A percentile compares a stretch with the other conserved stretches of the same genome.
Evolutionary conservation across 2,888 invertebrate species (phyloP).

Genomic region (Leucozona laternaria): DNA sequence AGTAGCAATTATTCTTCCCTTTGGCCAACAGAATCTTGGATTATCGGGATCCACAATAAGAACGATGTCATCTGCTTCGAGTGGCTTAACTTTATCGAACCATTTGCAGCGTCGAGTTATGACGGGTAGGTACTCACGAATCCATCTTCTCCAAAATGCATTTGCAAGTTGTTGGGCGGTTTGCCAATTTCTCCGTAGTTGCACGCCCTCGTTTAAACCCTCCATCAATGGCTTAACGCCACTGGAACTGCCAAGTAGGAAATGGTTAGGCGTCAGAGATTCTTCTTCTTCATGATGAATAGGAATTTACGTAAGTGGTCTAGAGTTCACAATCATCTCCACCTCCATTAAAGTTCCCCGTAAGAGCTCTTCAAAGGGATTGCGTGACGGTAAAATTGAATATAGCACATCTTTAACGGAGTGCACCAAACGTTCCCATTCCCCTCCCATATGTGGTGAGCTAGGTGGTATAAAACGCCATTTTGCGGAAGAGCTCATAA

Average conservation of each 20-base stretch:
- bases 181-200: neutral
- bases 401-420: neutral
- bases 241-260: neutral
- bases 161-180: neutral
- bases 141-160: neutral
- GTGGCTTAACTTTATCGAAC: too few relatives aligned
- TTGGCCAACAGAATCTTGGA: too few relatives aligned
- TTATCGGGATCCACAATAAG: too few relatives aligned
- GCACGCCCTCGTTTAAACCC: neutral
- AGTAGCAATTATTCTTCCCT: too few relatives aligned
- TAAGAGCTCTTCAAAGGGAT: neutral
- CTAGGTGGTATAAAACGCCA: constrained; percentile 46
- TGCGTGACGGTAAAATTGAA: neutral
- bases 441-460: neutral
- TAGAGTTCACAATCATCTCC: constrained; percentile 10
- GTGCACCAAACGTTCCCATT: neutral
- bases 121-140: too few relatives aligned
- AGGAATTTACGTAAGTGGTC: constrained; percentile 21
- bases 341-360: neutral
- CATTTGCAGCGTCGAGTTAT: too few relatives aligned
- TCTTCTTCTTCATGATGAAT: constrained; percentile 14
- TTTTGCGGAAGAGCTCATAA: constrained; percentile 44
- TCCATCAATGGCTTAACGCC: neutral
- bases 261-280: constrained; percentile 22
- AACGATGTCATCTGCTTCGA: too few relatives aligned